Evolutionary conservation across 2,888 invertebrate genomes (phyloP).

Genomic region (Caenorhabditis wallacei): DNA sequence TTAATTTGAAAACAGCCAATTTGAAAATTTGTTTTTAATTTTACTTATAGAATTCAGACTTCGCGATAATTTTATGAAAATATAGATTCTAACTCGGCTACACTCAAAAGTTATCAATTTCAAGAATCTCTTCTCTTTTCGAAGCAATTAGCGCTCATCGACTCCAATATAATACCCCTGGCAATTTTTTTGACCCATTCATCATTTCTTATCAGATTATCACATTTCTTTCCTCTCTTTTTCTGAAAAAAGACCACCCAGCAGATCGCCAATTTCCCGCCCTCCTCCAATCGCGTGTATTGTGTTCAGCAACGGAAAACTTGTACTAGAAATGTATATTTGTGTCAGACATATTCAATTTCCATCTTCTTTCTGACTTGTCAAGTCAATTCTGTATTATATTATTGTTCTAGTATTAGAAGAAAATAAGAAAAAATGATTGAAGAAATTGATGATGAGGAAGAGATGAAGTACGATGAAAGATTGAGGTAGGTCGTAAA

Average conservation of each 20-base stretch:
- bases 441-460: constrained; percentile 22
- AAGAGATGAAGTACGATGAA: constrained; percentile 22
- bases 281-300: constrained; percentile 25
- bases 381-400: constrained; percentile 16
- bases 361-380: constrained; percentile 38
- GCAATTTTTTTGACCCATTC: constrained; percentile 13
- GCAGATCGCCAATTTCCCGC: constrained; percentile 16
- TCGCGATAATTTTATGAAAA: no score
- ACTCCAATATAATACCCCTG: not conserved
- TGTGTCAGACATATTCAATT: constrained; percentile 55
- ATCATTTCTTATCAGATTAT: constrained; percentile 22
- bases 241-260: constrained; percentile 16
- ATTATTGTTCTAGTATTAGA: constrained; percentile 4
- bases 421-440: constrained; percentile 2
- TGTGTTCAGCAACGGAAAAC: not conserved
- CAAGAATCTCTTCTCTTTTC: not conserved
- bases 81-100: no score
- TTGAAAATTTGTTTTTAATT: no score
- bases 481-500: constrained; percentile 51
- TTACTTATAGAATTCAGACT: no score
- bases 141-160: not conserved
- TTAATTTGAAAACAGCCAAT: no score
- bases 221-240: not conserved
- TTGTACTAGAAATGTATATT: constrained; percentile 45
- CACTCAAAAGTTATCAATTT: not conserved